These are phyloP conservation scores for Thereva unica DNA, from an alignment of 2,888 invertebrate genomes.

Conservation along the genomic window DNA sequence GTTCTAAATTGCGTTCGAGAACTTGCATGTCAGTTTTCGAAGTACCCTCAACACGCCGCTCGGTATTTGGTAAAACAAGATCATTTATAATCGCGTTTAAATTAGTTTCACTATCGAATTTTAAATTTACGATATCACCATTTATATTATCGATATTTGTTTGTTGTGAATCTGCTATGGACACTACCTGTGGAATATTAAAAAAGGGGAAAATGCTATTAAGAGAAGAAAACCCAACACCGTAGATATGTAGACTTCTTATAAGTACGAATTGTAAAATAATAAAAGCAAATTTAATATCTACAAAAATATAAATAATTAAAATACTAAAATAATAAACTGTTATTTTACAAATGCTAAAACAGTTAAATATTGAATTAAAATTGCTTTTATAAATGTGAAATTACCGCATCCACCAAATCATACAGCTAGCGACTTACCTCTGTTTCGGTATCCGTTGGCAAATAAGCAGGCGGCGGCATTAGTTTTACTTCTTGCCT, in stretches of 20 bases:
- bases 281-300: constrained; percentile 18
- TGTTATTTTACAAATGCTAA: no score
- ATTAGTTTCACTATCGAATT: constrained; percentile 23
- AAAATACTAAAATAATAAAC: no score
- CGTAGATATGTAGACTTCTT: neutral
- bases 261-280: neutral
- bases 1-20: constrained; percentile 52
- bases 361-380: neutral
- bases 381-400: constrained; percentile 20
- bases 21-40: constrained; percentile 52
- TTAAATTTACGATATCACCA: constrained; percentile 25
- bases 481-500: constrained; percentile 70
- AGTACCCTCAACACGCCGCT: constrained; percentile 6
- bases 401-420: constrained; percentile 3
- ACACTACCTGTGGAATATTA: constrained; percentile 43
- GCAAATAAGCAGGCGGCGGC: constrained; percentile 65
- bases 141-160: constrained; percentile 39
- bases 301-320: no score
- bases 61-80: constrained; percentile 2
- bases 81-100: constrained; percentile 25
- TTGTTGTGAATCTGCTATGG: constrained; percentile 40
- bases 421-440: constrained; percentile 57
- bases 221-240: constrained; percentile 32
- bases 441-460: constrained; percentile 74
- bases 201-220: constrained; percentile 30